Conservation (phyloP, 1,140 invertebrate species). For the Drosophila pruinosa region DNA sequence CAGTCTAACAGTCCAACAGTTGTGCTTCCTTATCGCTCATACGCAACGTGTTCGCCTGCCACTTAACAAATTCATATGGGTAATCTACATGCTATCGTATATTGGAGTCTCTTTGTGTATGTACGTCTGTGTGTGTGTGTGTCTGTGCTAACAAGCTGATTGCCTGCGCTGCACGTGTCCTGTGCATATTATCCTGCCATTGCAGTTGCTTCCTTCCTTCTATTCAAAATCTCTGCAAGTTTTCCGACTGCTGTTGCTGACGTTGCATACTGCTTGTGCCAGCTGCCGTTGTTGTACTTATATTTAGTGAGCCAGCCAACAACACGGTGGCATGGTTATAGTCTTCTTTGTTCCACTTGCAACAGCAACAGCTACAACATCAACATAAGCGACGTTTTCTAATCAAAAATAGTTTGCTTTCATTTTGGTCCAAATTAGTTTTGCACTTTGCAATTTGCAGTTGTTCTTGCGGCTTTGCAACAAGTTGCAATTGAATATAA, state of each 20-base stretch:
- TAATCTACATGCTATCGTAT: slow-evolving; percentile 16
- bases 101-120: not conserved
- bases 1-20: not conserved
- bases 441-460: slow-evolving; percentile 50
- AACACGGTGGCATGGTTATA: slow-evolving; percentile 24
- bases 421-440: slow-evolving; percentile 69
- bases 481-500: slow-evolving; percentile 68
- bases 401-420: slow-evolving; percentile 52
- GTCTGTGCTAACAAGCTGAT: slow-evolving; percentile 54
- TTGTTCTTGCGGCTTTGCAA: slow-evolving; percentile 43
- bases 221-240: not conserved
- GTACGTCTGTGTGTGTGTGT: slow-evolving; percentile 25
- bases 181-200: slow-evolving; percentile 28
- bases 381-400: slow-evolving; percentile 19
- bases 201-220: not conserved
- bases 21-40: slow-evolving; percentile 50
- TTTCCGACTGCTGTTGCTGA: not conserved
- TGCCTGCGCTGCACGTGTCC: slow-evolving; percentile 55
- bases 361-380: slow-evolving; percentile 1
- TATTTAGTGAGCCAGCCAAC: slow-evolving; percentile 63
- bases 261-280: slow-evolving; percentile 40
- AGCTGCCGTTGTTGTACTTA: slow-evolving; percentile 63
- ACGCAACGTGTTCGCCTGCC: slow-evolving; percentile 47
- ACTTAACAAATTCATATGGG: slow-evolving; percentile 66
- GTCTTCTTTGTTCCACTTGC: slow-evolving; percentile 60